A percentile compares a stretch with the other conserved stretches of the same genome.
These are phyloP conservation scores for Meta bourneti DNA, from an alignment of 2,888 invertebrate genomes.

Conservation along the genomic window DNA sequence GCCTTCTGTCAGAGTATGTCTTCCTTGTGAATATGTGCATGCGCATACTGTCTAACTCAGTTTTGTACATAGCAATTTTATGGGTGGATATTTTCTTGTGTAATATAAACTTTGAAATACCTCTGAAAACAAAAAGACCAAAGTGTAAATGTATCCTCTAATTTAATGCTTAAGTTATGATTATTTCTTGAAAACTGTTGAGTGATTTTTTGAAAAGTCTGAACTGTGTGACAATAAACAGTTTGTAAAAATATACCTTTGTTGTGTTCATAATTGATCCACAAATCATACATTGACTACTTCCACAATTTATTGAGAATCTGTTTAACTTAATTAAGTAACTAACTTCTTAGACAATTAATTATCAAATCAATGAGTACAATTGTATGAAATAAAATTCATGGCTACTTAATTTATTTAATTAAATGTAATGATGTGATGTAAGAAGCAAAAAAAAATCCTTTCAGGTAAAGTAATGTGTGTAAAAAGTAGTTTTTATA, in stretches of 20 bases:
- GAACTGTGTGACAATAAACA: conserved; percentile 75
- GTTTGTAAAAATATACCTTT: conserved; percentile 61
- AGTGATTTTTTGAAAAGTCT: conserved; percentile 54
- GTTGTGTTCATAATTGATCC: not conserved
- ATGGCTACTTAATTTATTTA: too few species aligned
- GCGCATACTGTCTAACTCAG: conserved; percentile 53
- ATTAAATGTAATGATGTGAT: too few species aligned
- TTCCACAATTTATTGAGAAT: too few species aligned
- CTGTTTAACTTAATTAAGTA: too few species aligned
- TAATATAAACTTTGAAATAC: conserved; percentile 74
- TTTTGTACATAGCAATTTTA: conserved; percentile 73
- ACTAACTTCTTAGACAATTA: too few species aligned
- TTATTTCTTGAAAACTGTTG: conserved; percentile 58
- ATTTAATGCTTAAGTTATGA: conserved; percentile 73
- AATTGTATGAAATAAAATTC: too few species aligned
- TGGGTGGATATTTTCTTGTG: conserved; percentile 65
- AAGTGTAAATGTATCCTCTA: conserved; percentile 74
- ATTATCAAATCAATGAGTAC: too few species aligned
- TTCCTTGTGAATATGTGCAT: conserved; percentile 65
- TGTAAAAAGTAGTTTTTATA: too few species aligned
- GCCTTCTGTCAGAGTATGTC: conserved; percentile 68
- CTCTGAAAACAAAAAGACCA: conserved; percentile 70
- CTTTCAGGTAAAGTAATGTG: too few species aligned
- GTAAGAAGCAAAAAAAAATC: too few species aligned
- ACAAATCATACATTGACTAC: too few species aligned